Conservation (phyloP, 1,140 invertebrate genomes). For the Amphibalanus amphitrite region DNA sequence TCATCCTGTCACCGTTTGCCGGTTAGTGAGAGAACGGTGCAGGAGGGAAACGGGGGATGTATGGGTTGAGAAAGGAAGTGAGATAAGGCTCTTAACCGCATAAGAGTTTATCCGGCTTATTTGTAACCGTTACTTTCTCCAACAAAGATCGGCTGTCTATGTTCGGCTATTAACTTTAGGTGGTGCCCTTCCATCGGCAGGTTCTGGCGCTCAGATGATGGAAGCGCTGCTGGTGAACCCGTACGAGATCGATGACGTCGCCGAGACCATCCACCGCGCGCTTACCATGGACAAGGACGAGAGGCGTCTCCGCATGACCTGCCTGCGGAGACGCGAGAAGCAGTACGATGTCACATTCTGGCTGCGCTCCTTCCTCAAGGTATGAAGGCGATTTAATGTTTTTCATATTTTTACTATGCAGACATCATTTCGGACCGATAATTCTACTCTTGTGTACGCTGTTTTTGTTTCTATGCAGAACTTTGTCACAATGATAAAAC, state of each 20-base stretch:
- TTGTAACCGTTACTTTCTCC: too few relatives aligned
- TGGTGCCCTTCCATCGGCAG: slow-evolving; percentile 5
- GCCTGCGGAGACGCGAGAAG: slow-evolving; percentile 52
- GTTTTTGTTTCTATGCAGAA: too few relatives aligned
- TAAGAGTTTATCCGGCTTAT: too few relatives aligned
- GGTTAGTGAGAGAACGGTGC: slow-evolving; percentile 27
- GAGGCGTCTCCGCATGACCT: slow-evolving; percentile 65
- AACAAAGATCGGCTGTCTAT: too few relatives aligned
- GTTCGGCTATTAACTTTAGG: too few relatives aligned
- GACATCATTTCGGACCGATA: too few relatives aligned
- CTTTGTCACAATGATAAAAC: too few relatives aligned
- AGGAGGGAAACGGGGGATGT: not conserved
- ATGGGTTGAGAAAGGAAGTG: too few relatives aligned
- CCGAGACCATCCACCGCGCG: slow-evolving; percentile 65
- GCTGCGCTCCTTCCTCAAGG: slow-evolving; percentile 63
- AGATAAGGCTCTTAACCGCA: too few relatives aligned
- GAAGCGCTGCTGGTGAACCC: slow-evolving; percentile 59
- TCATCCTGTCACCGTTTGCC: slow-evolving; percentile 77
- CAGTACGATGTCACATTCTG: slow-evolving; percentile 66
- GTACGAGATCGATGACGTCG: slow-evolving; percentile 69
- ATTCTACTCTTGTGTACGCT: too few relatives aligned
- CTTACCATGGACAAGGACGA: slow-evolving; percentile 80
- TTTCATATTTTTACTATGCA: too few relatives aligned
- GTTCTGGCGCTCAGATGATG: slow-evolving; percentile 19
- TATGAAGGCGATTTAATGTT: too few relatives aligned